These are phyloP conservation scores for Cyaniris semiargus DNA, from an alignment of 2,888 invertebrate species.

Conservation along the genomic window DNA sequence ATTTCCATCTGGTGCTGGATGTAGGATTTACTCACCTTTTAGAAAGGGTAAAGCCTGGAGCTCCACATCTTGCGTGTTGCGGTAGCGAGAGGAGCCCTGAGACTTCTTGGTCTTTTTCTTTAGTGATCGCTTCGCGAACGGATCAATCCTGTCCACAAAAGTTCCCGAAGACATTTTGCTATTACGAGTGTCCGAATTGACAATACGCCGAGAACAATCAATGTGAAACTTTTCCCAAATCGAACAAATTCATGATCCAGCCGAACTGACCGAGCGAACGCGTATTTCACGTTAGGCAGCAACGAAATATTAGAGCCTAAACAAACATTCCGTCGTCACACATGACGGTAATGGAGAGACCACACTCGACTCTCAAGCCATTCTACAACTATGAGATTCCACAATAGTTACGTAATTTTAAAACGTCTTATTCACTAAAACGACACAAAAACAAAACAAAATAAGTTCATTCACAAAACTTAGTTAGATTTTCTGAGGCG, in stretches of 20 bases:
- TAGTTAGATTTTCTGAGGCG: conserved; percentile 80
- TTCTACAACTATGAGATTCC: conserved; percentile 79
- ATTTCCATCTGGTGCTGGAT: conserved; percentile 21
- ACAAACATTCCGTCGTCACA: conserved; percentile 81
- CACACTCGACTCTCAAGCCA: conserved; percentile 80
- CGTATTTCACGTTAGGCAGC: conserved; percentile 73
- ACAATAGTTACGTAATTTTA: conserved; percentile 81
- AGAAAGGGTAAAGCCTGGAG: conserved; percentile 96
- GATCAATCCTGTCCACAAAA: conserved; percentile 99
- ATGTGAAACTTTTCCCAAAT: conserved; percentile 76
- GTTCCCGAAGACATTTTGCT: conserved; percentile 88
- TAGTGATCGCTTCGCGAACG: conserved; percentile 98
- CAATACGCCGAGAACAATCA: conserved; percentile 75
- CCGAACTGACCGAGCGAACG: conserved; percentile 72
- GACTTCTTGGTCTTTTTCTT: conserved; percentile 99
- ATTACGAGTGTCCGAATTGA: conserved; percentile 77
- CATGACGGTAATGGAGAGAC: conserved; percentile 80
- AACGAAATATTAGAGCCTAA: conserved; percentile 79
- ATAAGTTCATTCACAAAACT: conserved; percentile 76
- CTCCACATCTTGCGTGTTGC: conserved; percentile 98
- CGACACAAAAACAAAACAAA: conserved; percentile 76
- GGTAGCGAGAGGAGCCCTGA: conserved; percentile 99
- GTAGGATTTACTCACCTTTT: conserved; percentile 87
- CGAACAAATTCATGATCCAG: conserved; percentile 78
- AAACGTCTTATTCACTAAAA: conserved; percentile 76